Evolutionary conservation across 2,888 invertebrate genomes (phyloP), one percentile per base, ranked within the genome.

Genomic region (Dione juno): DNA sequence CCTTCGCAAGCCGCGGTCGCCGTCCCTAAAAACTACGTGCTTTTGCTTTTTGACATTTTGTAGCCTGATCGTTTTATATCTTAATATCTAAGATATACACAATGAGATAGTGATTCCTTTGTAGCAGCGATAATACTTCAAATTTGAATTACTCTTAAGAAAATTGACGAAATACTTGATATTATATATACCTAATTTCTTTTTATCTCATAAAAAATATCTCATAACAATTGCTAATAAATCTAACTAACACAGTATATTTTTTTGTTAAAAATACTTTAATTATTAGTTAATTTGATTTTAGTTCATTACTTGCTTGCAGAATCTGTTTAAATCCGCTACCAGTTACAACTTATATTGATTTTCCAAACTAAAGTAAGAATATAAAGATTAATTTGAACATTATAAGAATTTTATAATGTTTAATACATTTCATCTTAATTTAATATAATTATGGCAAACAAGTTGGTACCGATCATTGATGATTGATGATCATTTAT

Each of bases 21-120:
- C 93, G 91, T 90, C 90, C 92, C 92, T 90, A 89, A 87, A 73
- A 86, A 85, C 88, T 90, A 86, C 84, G 89, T 88, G 90, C 91
- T 90, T 92, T 91, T 90, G 91, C 91, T 92, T 93, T 93, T 91
- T 92, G 92, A 92, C 91, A 92, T 92, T 92, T 91, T 90, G 89
- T 92, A 90, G 88, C 87, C 87, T 89, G 90, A 91, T 90, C 89
- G 87, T 86, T 87, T 85, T 85, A 85, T 87, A 87, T 85, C 86
- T 86, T 86, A 86, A 64, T 40, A 67, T 58, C 58, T 48, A 40
- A 40, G 58, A 52, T 53, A 65, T 65, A 9, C 1, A 53, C 65
- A 52, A 41, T 19, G 50, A 11, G 10, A 64, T 64, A 40, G 19
- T 35, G 45, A 64, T 64, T 64, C 35, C 37, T 19, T 48, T 48